Evolutionary conservation across 1,140 invertebrate species (phyloP), one percentile per base, ranked within the genome.

Genomic region (Centruroides sculpturatus): DNA sequence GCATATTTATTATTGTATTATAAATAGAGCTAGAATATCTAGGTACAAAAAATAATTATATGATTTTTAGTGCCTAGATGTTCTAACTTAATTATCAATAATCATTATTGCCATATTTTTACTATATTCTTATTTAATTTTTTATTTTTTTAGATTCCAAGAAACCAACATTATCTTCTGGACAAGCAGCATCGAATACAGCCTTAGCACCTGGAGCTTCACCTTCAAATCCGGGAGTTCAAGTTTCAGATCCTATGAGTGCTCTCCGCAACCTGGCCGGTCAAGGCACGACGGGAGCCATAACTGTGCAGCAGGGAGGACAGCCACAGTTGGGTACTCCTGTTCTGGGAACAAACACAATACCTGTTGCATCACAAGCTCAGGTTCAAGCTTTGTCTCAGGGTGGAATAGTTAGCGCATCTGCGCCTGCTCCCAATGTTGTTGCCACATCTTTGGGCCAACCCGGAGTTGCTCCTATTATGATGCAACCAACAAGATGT

Each of bases 251-350:
- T 74, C 89, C 89, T 0, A 85, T 93, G 63, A 89, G 88, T 72
- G 89, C 89, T 11, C 71, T 92, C 13, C 88, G 91, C 71, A 91
- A 83, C 67, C 75, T 92, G 57, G 86, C 89, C 3, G 83, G 85
- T 63, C 87, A 89, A 72, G 59, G 62, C 46, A 64, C 57, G 41
- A 57, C 59, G 7, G 62, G 63, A n/a, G 59, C 55, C 36, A 61
- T 58, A 12, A 65, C 58, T 12, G 55, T 65, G 11, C 61, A 59
- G 41, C 64, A 67, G 48, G 54, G 59, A 46, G 56, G 53, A 35
- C 63, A 62, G 46, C 60, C 61, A 48, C 63, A 60, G 50, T 59
- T 58, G 54, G 56, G 59, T 48, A 57, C 59, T 11, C 9, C 48
- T n/a, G 58, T 57, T 47, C 36, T 59, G 47, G 59, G 58, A 2